Percentiles rank a stretch among this genome's conserved stretches.
Evolutionary conservation across 2,888 invertebrate species (phyloP).

Genomic region (Empis stercorea): DNA sequence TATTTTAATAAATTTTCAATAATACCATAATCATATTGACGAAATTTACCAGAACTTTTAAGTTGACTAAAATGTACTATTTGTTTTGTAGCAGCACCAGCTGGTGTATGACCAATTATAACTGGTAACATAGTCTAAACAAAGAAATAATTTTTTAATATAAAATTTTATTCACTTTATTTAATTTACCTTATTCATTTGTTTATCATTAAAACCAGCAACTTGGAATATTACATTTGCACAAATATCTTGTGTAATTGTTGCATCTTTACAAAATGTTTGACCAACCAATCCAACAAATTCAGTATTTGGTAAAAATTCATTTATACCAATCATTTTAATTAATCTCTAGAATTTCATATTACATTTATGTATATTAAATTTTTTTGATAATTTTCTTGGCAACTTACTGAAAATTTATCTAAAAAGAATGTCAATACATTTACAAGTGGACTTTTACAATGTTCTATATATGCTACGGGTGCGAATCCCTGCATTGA

Average conservation of each 20-base stretch:
- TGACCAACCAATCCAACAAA: constrained; percentile 41
- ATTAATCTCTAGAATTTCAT: constrained; percentile 21
- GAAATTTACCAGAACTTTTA: constrained; percentile 39
- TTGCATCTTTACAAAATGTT: constrained; percentile 42
- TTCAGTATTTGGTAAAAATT: constrained; percentile 49
- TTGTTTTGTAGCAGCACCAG: constrained; percentile 56
- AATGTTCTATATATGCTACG: constrained; percentile 48
- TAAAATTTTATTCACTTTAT: no score
- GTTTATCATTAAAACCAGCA: constrained; percentile 46
- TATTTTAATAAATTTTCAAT: constrained; percentile 42
- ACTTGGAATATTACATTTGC: constrained; percentile 52
- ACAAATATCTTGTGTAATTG: constrained; percentile 46
- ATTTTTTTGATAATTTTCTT: no score
- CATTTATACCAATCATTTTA: constrained; percentile 33
- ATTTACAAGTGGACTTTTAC: constrained; percentile 39
- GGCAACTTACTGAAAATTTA: constrained; percentile 35
- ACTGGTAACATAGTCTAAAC: constrained; percentile 53
- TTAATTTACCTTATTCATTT: constrained; percentile 29
- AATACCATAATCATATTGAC: constrained; percentile 45
- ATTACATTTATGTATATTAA: background rate
- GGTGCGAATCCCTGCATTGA: constrained; percentile 57
- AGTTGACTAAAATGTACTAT: constrained; percentile 60
- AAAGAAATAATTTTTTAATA: background rate
- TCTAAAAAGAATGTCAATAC: constrained; percentile 36
- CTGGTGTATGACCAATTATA: constrained; percentile 53